These are phyloP conservation scores for Stichopus chloronotus DNA, from an alignment of 35 echinoderm and acorn worm genomes.

Conservation along the genomic window DNA sequence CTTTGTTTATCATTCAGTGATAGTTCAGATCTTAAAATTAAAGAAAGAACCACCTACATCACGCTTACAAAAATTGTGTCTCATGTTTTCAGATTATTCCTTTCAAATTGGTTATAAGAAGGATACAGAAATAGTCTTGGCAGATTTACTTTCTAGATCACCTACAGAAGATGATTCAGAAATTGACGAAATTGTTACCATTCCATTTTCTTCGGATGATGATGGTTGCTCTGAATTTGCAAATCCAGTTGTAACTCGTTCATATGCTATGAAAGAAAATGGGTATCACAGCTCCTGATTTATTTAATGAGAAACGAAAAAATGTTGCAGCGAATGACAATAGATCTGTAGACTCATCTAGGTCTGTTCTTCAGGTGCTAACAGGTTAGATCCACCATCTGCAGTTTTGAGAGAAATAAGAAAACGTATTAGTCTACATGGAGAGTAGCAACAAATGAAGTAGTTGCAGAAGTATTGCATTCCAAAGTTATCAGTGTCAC, in stretches of 20 bases:
- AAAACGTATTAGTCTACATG: neutral
- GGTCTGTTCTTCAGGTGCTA: neutral
- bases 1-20: constrained; percentile 49
- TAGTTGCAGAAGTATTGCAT: neutral
- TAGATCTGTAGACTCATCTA: neutral
- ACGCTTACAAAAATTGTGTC: constrained; percentile 18
- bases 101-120: constrained; percentile 51
- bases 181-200: constrained; percentile 52
- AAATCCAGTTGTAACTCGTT: constrained; percentile 23
- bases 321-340: neutral
- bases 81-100: constrained; percentile 43
- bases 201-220: neutral
- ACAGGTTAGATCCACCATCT: neutral
- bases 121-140: constrained; percentile 52
- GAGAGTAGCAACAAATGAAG: neutral
- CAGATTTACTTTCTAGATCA: constrained; percentile 38
- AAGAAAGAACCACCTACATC: constrained; percentile 39
- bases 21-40: constrained; percentile 52
- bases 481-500: neutral
- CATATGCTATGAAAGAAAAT: constrained; percentile 36
- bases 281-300: constrained; percentile 30
- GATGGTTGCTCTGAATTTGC: neutral
- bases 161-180: constrained; percentile 5
- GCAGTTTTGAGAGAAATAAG: neutral
- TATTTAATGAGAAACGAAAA: constrained; percentile 16